These are phyloP conservation scores for Tragelaphus eurycerus DNA, from an alignment of 2,797 vertebrate genomes.

Conservation along the genomic window DNA sequence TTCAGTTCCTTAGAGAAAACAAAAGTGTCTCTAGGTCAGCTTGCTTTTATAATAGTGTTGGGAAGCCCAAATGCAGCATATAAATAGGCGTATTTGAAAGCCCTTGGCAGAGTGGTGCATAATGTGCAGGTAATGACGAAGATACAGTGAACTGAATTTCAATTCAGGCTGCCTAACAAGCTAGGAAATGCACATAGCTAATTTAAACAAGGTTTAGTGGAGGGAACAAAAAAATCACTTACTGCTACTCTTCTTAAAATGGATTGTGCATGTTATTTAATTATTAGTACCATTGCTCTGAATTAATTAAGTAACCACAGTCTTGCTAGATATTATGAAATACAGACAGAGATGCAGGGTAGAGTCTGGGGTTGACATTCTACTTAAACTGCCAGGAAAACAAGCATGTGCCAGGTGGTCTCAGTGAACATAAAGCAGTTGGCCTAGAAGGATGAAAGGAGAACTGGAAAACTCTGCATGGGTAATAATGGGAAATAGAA, in stretches of 20 bases:
- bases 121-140: conserved; percentile 55
- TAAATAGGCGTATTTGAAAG: conserved; percentile 65
- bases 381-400: background rate
- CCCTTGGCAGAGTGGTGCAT: background rate
- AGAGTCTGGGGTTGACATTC: background rate
- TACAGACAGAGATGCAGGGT: background rate
- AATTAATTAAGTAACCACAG: conserved; percentile 23
- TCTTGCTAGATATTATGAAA: background rate
- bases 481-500: background rate
- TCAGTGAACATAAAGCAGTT: background rate
- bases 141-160: conserved; percentile 54
- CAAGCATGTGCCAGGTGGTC: background rate
- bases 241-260: conserved; percentile 23
- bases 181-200: conserved; percentile 31
- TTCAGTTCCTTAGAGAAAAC: conserved; percentile 32
- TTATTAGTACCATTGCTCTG: conserved; percentile 19
- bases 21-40: conserved; percentile 43
- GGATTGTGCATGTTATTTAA: conserved; percentile 24
- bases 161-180: conserved; percentile 39
- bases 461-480: background rate
- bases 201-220: conserved; percentile 54
- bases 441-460: background rate
- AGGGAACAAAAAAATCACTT: conserved; percentile 4
- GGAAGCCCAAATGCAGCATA: conserved; percentile 63
- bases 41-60: conserved; percentile 56